These are phyloP conservation scores for Hippasteria phrygiana DNA, from an alignment of 53 echinoderm and acorn worm genomes.

Conservation along the genomic window DNA sequence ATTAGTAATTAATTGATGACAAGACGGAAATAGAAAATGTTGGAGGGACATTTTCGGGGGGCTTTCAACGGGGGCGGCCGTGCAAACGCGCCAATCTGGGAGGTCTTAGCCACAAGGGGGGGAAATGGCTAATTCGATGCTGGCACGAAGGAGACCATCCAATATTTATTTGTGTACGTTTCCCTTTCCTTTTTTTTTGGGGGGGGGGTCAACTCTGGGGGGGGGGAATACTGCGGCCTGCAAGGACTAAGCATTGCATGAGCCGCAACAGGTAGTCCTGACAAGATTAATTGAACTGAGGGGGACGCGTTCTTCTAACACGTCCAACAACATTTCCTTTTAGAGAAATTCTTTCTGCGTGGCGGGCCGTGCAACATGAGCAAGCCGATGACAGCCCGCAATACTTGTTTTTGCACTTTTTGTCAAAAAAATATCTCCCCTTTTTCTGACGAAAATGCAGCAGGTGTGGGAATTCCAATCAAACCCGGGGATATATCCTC, in stretches of 20 bases:
- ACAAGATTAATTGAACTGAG: neutral
- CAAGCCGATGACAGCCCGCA: neutral
- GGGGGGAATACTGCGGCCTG: neutral
- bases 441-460: neutral
- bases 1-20: conserved; percentile 36
- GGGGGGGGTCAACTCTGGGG: neutral
- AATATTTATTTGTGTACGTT: conserved; percentile 55
- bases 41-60: neutral
- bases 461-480: too few species aligned
- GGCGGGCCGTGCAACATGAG: neutral
- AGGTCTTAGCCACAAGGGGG: neutral
- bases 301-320: neutral
- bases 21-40: conserved; percentile 42
- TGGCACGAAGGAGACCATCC: conserved; percentile 34
- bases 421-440: neutral
- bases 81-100: neutral
- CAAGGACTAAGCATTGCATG: neutral
- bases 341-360: neutral
- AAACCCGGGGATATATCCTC: too few species aligned
- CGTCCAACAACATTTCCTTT: conserved; percentile 30
- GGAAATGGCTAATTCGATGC: conserved; percentile 36
- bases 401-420: neutral
- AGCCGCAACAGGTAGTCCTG: neutral
- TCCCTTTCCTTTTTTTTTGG: neutral
- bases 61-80: neutral